Base-by-base conservation (phyloP, 2,888 invertebrate species). In the Athetis lepigone region DNA sequence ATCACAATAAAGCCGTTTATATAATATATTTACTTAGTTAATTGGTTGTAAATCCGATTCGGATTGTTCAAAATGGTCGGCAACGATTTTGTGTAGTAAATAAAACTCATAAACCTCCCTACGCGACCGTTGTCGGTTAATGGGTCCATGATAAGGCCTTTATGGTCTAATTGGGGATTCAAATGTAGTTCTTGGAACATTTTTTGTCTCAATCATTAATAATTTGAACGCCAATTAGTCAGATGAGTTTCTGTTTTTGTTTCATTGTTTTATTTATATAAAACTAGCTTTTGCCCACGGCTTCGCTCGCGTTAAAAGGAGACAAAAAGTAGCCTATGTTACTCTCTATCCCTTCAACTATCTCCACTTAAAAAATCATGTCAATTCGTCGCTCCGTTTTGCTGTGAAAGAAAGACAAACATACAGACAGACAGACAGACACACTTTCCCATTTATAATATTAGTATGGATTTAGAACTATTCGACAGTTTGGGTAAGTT, bases 31-130 rank as follows among this genome's bases (percentile, higher is more conserved):
- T 92, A 93, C 92, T 89, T 87, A 89, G 84, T 86, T 94, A 94
- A 94, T 94, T 94, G 93, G 93, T 91, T 91, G 90, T 94, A 92
- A 93, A 94, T 92, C 85, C 88, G 82, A 87, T 79, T 85, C 78
- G 85, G 90, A 92, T 92, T 92, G 91, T 92, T 91, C 79, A 85
- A 90, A 92, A 92, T 89, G 90, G 89, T 88, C 89, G 88, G 85
- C 89, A 87, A 89, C 91, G 89, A 94, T 94, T 94, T 93, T 88
- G 87, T 91, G 90, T 91, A 92, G 92, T 93, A 90, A 92, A 94
- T 93, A 90, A 92, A 94, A 89, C 91, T 91, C 92, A 93, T 94
- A 94, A 94, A 94, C 93, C 93, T 89, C 93, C 93, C 92, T 88
- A 88, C 84, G 87, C 86, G 91, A 90, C 85, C 84, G 83, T 82